Percentiles rank a stretch among this genome's conserved stretches.
Evolutionary conservation across 1,140 invertebrate species (phyloP).

Genomic region (Cepaea nemoralis): DNA sequence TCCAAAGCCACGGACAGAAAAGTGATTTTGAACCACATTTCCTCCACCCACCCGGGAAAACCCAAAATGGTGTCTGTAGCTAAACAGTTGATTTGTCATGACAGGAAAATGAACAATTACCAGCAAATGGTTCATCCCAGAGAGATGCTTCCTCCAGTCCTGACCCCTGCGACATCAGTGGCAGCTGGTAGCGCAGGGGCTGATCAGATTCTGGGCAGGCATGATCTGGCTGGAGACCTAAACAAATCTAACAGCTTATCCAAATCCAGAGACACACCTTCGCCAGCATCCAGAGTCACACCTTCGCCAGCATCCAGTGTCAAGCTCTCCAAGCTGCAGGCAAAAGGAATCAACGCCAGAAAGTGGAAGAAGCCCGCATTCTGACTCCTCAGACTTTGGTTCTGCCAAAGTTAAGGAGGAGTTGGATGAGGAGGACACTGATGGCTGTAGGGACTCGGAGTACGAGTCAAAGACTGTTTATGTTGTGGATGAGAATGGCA

Average conservation of each 20-base stretch:
- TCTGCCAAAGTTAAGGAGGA: conserved; percentile 27
- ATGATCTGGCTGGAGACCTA: neutral
- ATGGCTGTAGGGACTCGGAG: neutral
- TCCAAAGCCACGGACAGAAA: conserved; percentile 55
- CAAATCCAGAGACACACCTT: neutral
- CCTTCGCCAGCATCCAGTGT: neutral
- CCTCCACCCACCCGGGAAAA: conserved; percentile 57
- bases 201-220: conserved; percentile 28
- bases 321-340: neutral
- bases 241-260: neutral
- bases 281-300: neutral
- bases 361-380: conserved; percentile 13
- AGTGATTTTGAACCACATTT: conserved; percentile 55
- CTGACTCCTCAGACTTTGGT: conserved; percentile 26
- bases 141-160: conserved; percentile 30
- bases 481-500: conserved; percentile 33
- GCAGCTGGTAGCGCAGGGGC: conserved; percentile 3
- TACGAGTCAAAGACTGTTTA: conserved; percentile 5
- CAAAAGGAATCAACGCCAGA: conserved; percentile 5
- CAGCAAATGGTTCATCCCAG: conserved; percentile 13
- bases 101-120: conserved; percentile 54
- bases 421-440: conserved; percentile 21
- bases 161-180: conserved; percentile 12
- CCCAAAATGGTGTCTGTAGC: conserved; percentile 61
- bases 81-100: conserved; percentile 59